phyloP scores from a whole-genome alignment of 2,797 vertebrate species.

The Eleutherodactylus coqui region DNA sequence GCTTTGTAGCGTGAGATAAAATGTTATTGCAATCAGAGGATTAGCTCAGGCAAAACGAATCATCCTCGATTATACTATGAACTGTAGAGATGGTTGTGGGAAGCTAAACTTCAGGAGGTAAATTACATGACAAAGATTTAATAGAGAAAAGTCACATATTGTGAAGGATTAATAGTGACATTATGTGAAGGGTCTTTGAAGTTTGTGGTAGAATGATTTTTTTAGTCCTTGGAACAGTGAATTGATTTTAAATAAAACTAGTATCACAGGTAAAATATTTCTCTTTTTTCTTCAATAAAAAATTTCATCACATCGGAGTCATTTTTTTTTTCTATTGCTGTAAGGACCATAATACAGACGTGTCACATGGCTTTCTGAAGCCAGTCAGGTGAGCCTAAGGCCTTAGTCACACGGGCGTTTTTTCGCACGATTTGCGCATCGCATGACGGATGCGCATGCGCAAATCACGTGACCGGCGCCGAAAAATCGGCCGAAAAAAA shows the following conservation, averaged over 20 bases:
- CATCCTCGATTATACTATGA: constrained; percentile 24
- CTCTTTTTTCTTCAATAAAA: not conserved
- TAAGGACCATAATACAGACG: not conserved
- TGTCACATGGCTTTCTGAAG: not conserved
- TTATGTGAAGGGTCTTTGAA: constrained; percentile 39
- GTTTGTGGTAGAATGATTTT: constrained; percentile 18
- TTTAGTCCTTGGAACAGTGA: constrained; percentile 11
- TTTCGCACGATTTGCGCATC: no score
- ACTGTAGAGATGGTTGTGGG: constrained; percentile 19
- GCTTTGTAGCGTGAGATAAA: constrained; percentile 46
- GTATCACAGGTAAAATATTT: not conserved
- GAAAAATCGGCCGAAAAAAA: no score
- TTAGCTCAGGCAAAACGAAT: constrained; percentile 23
- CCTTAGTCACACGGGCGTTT: not conserved
- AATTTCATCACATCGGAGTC: not conserved
- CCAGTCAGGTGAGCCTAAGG: not conserved
- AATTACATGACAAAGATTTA: constrained; percentile 52
- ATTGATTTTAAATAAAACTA: constrained; percentile 34
- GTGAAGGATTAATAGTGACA: constrained; percentile 33
- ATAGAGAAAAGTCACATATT: constrained; percentile 46
- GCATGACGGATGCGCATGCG: no score
- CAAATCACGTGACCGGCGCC: no score
- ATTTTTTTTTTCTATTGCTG: not conserved
- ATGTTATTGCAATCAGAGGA: constrained; percentile 60
- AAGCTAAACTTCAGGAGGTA: constrained; percentile 52